Base-by-base conservation (phyloP, 2,113 vertebrate genomes). In the Mobula hypostoma region DNA sequence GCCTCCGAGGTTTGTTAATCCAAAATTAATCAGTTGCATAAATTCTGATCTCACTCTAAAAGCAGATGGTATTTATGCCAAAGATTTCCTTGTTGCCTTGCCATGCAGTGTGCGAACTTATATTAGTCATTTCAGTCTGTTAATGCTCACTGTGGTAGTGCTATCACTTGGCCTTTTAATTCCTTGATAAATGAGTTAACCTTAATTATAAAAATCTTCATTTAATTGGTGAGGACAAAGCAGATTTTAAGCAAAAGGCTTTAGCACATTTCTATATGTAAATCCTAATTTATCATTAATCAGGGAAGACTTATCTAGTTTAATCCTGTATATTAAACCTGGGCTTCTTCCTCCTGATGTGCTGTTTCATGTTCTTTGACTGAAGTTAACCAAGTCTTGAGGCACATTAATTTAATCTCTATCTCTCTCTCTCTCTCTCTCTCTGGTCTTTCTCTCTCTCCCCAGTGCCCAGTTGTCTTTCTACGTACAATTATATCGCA, bases 211-310 rank as follows among this genome's bases (percentile, higher is more conserved):
- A 32, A 66, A 21, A 14, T 70, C n/a, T 91, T 70, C 15, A 9
- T 91, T 91, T 91, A 91, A 91, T 85, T 91, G 66, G 63, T 68
- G 70, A 32, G 32, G 58, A n/a, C 15, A 68, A 91, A 66, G 66
- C 90, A 92, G 63, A 19, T 72, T 70, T 19, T 61, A 58, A 83
- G 48, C 48, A 83, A 83, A 48, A 48, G 56, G 56, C 56, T 87
- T 83, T 19, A 66, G 63, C 80, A 83, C n/a, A 48, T 87, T 87
- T 87, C 83, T 61, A 27, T 61, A 27, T 58, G 48, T 27, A 87
- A 87, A 87, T 21, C 83, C 21, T 87, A 87, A 72, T 72, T 92
- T 92, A 72, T 72, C 66, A 72, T 72, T 92, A 72, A 92, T 92
- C 66, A 92, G 36, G 24, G 66, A 72, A 48, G n/a, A 72, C 9